Percentiles rank a stretch among this genome's conserved stretches.
These are phyloP conservation scores for Petroica traversi DNA, from an alignment of 2,113 vertebrate species.

Conservation along the genomic window DNA sequence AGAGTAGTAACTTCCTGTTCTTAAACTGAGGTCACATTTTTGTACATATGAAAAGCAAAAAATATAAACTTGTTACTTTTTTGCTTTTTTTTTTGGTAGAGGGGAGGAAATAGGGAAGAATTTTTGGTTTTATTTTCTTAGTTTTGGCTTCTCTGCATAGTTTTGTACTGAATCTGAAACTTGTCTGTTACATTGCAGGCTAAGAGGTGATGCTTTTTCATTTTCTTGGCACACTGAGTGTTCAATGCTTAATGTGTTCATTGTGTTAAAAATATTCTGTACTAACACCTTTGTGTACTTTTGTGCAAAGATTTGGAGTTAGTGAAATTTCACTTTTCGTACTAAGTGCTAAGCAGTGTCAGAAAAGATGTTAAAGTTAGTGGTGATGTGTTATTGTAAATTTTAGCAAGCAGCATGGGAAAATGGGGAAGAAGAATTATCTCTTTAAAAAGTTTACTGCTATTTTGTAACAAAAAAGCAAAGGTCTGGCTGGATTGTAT, in stretches of 20 bases:
- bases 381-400: neutral
- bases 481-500: fast-evolving
- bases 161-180: neutral
- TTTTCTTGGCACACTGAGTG: neutral
- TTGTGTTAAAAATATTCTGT: neutral
- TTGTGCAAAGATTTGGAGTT: neutral
- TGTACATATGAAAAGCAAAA: neutral
- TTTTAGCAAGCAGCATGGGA: neutral
- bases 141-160: neutral
- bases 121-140: neutral
- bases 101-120: neutral
- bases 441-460: neutral
- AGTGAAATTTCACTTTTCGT: neutral
- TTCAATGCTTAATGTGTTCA: neutral
- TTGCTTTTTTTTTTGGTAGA: neutral
- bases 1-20: neutral
- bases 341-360: neutral
- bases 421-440: neutral
- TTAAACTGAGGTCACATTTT: neutral
- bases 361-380: neutral
- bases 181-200: fast-evolving
- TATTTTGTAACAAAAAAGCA: neutral
- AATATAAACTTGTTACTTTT: neutral
- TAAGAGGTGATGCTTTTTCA: neutral
- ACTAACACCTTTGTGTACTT: neutral